phyloP scores from a whole-genome alignment of 2,888 invertebrate species.

The Pyrgus malvae region DNA sequence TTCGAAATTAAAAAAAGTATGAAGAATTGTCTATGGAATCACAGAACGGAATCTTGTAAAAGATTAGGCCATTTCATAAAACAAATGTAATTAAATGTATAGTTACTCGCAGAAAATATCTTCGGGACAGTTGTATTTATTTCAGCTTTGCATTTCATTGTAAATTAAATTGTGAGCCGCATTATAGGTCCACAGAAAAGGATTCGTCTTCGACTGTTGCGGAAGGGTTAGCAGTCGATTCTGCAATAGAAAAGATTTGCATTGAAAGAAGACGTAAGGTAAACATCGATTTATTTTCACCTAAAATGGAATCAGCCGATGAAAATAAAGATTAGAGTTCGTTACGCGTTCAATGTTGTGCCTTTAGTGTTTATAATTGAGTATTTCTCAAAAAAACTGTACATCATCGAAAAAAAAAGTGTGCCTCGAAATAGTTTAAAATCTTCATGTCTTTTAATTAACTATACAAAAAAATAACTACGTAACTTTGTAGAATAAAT shows the following conservation, averaged over 20 bases:
- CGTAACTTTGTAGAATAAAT: too few relatives aligned
- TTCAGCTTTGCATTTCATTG: conserved; percentile 81
- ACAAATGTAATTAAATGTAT: conserved; percentile 83
- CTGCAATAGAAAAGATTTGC: conserved; percentile 80
- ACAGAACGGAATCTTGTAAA: conserved; percentile 83
- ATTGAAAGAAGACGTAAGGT: conserved; percentile 81
- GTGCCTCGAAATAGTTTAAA: too few relatives aligned
- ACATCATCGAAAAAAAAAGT: too few relatives aligned
- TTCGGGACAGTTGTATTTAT: conserved; percentile 81
- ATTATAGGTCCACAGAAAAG: conserved; percentile 72
- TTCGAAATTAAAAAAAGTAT: conserved; percentile 70
- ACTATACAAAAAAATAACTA: too few relatives aligned
- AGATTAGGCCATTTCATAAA: conserved; percentile 83
- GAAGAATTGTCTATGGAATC: conserved; percentile 75
- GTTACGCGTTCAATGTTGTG: conserved; percentile 47
- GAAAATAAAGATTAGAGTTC: conserved; percentile 51
- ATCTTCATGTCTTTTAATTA: too few relatives aligned
- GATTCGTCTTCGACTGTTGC: conserved; percentile 74
- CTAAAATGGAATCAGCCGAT: conserved; percentile 62
- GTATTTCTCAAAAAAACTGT: too few relatives aligned
- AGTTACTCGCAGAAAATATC: conserved; percentile 82
- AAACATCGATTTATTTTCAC: conserved; percentile 81
- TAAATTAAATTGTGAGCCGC: conserved; percentile 78
- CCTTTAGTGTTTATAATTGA: conserved; percentile 69
- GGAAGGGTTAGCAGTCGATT: conserved; percentile 79